Evolutionary conservation across 2,888 invertebrate species (phyloP), one percentile per base, ranked within the genome.

Genomic region (Sminthurides aquaticus): DNA sequence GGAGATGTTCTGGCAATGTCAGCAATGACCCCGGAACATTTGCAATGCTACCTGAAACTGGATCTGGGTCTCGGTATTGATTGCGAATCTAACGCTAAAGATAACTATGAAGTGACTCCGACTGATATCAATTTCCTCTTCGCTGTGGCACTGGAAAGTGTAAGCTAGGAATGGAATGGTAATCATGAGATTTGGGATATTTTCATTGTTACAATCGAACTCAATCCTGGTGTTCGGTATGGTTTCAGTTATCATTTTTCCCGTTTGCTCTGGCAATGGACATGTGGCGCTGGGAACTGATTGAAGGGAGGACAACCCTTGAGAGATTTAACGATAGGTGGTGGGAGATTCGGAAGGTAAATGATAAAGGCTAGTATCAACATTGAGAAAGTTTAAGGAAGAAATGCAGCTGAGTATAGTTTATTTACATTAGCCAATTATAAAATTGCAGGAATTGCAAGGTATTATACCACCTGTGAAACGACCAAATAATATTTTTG

Each of bases 231-330:
- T 57, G 27, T n/a, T 57, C 20, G n/a, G 2, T 1, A 22, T 2
- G 29, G 43, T 26, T 52, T 28, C 15, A 70, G 69, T 60, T 77
- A 3, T 74, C 77, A 25, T 77, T 77, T 60, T 68, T 77, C 8
- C 78, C 78, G 2, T 78, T 76, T 63, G 76, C 75, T 8, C 74
- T 76, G 54, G 49, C 76, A 11, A 71, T 77, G 62, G 78, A 78
- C 62, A 58, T 65, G 5, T 77, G 76, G 75, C 70, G 78, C 24
- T 78, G 76, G 76, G 71, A 71, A 26, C 72, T 77, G 3, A 78
- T 77, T 66, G 69, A 71, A 15, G 76, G 73, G 8, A 69, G 68
- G n/a, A 65, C 73, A 0, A 67, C 62, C 1, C 57, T 67, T 22
- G 59, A 67, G 0, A 60, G 76, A 24, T 69, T 73, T 54, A 77